Percentiles rank a stretch among this genome's conserved stretches.
phyloP scores from a whole-genome alignment of 2,888 invertebrate genomes.

The Scaptomyza parva region DNA sequence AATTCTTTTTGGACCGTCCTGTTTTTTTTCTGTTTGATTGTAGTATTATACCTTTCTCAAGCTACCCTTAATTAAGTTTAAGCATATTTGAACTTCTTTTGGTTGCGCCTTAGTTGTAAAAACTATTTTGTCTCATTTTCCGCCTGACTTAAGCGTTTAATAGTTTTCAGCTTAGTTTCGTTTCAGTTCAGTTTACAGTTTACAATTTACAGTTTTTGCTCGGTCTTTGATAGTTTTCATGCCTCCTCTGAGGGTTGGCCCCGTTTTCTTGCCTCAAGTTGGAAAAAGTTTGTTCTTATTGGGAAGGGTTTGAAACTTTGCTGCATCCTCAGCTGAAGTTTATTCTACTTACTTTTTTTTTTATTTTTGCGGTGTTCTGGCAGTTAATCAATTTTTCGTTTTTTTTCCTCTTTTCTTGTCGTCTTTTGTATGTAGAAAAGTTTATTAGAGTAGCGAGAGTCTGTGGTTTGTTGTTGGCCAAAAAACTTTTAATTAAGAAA shows the following conservation, averaged over 20 bases:
- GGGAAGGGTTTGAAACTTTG: constrained; percentile 57
- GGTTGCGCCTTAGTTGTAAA: constrained; percentile 37
- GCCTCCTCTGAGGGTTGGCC: constrained; percentile 37
- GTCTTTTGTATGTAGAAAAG: constrained; percentile 63
- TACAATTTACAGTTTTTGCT: constrained; percentile 71
- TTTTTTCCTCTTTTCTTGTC: constrained; percentile 32
- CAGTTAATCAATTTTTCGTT: constrained; percentile 76
- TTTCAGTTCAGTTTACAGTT: constrained; percentile 61
- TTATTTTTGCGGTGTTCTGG: constrained; percentile 62
- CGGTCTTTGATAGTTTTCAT: constrained; percentile 48
- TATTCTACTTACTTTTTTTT: constrained; percentile 26
- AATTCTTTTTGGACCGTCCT: constrained; percentile 27
- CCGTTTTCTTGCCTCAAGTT: constrained; percentile 69
- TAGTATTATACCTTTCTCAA: constrained; percentile 16
- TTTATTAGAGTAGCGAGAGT: constrained; percentile 52
- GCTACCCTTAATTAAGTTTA: constrained; percentile 67
- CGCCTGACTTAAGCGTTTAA: constrained; percentile 83
- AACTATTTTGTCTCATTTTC: constrained; percentile 84
- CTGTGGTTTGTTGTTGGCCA: constrained; percentile 68
- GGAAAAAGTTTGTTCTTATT: constrained; percentile 61
- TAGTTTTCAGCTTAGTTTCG: constrained; percentile 81
- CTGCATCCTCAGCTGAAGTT: constrained; percentile 37
- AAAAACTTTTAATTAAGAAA: constrained; percentile 84
- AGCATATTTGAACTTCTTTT: constrained; percentile 42
- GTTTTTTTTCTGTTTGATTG: constrained; percentile 13